Evolutionary conservation across 2,113 vertebrate species (phyloP).

Genomic region (Xyliphius kryptos): DNA sequence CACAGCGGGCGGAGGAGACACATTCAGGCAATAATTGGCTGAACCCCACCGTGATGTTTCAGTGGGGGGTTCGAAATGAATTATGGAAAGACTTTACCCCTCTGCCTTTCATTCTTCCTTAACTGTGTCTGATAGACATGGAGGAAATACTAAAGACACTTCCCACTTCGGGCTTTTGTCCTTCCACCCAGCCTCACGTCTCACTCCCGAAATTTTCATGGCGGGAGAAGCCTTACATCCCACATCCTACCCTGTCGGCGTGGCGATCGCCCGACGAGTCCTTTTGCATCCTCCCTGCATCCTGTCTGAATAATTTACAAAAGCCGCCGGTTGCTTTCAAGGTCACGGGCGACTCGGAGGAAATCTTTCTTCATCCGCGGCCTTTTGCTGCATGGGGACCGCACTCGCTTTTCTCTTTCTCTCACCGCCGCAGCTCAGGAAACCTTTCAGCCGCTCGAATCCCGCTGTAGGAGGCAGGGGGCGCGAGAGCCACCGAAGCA

Average conservation of each 20-base stretch:
- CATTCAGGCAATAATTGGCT: constrained; percentile 42
- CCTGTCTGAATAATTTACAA: constrained; percentile 48
- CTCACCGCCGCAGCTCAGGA: constrained; percentile 24
- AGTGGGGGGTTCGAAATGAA: constrained; percentile 37
- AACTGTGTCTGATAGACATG: neutral
- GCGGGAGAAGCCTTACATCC: constrained; percentile 12
- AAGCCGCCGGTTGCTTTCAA: constrained; percentile 40
- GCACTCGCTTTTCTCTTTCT: neutral
- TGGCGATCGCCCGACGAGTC: too few species aligned
- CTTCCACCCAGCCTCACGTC: neutral
- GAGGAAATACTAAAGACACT: neutral
- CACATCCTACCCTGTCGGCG: constrained; percentile 24
- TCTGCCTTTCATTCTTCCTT: neutral
- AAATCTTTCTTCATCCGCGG: constrained; percentile 22
- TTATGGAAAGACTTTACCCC: constrained; percentile 41
- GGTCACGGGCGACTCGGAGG: constrained; percentile 27
- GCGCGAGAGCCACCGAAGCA: neutral
- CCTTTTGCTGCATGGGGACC: constrained; percentile 6
- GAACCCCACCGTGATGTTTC: constrained; percentile 36
- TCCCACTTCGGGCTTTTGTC: neutral
- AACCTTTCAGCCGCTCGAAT: constrained; percentile 32
- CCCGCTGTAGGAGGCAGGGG: constrained; percentile 8
- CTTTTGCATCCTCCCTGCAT: too few species aligned
- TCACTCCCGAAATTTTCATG: neutral
- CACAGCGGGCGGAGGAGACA: constrained; percentile 32